These are phyloP conservation scores for Perizoma flavofasciatum DNA, from an alignment of 2,888 invertebrate species.

Conservation along the genomic window DNA sequence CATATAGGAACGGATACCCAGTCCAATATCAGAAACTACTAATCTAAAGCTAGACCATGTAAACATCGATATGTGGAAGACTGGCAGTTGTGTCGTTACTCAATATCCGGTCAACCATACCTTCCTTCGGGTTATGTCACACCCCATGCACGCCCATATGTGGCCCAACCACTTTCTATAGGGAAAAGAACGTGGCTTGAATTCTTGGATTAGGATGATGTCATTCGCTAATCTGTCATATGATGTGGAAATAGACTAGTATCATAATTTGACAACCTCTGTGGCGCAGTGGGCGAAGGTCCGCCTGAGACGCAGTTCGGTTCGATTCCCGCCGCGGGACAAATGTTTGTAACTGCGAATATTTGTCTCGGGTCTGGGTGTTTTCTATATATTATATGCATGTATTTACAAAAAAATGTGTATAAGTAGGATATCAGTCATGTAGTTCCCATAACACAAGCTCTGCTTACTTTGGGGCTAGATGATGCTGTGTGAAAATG, in stretches of 20 bases:
- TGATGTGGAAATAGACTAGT: not conserved
- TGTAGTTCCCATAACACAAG: too few relatives aligned
- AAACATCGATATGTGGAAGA: slow-evolving; percentile 11
- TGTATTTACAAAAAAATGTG: too few relatives aligned
- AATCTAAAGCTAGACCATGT: slow-evolving; percentile 6
- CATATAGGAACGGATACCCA: too few relatives aligned
- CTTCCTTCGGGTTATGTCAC: slow-evolving; percentile 34
- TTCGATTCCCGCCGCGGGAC: too few relatives aligned
- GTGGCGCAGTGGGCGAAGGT: too few relatives aligned
- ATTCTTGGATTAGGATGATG: slow-evolving; percentile 36
- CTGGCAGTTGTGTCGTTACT: slow-evolving; percentile 11
- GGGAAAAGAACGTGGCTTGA: slow-evolving; percentile 46
- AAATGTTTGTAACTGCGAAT: too few relatives aligned
- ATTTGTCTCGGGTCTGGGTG: too few relatives aligned
- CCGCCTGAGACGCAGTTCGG: too few relatives aligned
- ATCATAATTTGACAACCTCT: not conserved
- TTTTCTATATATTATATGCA: too few relatives aligned
- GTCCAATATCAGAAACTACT: not conserved
- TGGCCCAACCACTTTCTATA: slow-evolving; percentile 48
- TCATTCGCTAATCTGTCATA: slow-evolving; percentile 29
- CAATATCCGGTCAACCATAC: slow-evolving; percentile 21
- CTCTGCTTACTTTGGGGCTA: too few relatives aligned
- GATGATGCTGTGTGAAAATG: too few relatives aligned
- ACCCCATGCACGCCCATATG: slow-evolving; percentile 28
- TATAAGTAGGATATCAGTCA: too few relatives aligned